Evolutionary conservation across 2,797 vertebrate genomes (phyloP).

Genomic region (Phoeniculus purpureus): DNA sequence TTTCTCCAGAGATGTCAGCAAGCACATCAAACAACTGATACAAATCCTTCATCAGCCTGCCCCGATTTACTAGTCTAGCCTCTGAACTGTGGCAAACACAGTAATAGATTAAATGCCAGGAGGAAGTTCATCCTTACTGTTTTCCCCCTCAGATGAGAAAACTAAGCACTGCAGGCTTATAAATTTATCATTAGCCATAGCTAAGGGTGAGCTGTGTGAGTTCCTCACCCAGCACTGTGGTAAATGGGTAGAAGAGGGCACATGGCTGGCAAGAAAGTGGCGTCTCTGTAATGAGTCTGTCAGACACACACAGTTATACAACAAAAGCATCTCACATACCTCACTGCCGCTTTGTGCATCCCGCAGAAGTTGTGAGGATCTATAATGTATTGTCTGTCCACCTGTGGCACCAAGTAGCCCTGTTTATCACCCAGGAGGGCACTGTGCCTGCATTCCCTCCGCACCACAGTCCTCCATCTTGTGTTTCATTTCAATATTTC

Average conservation of each 20-base stretch:
- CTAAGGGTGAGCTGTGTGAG: not conserved
- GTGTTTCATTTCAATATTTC: not conserved
- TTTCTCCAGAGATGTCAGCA: not conserved
- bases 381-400: not conserved
- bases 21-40: not conserved
- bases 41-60: constrained; percentile 17
- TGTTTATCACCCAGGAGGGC: not conserved
- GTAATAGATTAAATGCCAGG: constrained; percentile 52
- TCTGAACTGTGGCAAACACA: not conserved
- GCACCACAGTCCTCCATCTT: not conserved
- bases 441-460: not conserved
- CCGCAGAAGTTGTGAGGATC: not conserved
- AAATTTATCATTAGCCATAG: not conserved
- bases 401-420: not conserved
- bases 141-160: not conserved
- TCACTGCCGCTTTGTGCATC: not conserved
- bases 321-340: not conserved
- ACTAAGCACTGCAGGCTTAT: not conserved
- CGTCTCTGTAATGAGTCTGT: not conserved
- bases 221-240: fast-evolving
- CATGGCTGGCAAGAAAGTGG: not conserved
- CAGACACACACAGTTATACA: not conserved
- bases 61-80: constrained; percentile 40
- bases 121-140: constrained; percentile 28
- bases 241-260: not conserved